Conservation (phyloP, 2,888 invertebrate species). For the Agriopis marginaria region DNA sequence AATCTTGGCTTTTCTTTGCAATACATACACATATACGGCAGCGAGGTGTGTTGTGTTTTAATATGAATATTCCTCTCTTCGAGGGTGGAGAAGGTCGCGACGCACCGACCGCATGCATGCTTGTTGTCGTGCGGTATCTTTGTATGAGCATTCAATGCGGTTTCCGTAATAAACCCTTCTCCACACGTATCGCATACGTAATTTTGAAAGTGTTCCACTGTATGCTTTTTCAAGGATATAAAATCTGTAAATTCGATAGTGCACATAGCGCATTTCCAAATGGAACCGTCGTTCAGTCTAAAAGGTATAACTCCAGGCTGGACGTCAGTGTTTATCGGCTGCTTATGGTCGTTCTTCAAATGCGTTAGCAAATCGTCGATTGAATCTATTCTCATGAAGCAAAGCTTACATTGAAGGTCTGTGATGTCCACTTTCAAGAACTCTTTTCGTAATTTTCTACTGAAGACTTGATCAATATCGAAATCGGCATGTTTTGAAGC, state of each 20-base stretch:
- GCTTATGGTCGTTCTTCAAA: slow-evolving; percentile 78
- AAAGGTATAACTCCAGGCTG: slow-evolving; percentile 80
- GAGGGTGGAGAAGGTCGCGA: slow-evolving; percentile 75
- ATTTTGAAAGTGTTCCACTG: slow-evolving; percentile 77
- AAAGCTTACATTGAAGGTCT: slow-evolving; percentile 78
- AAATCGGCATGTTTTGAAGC: slow-evolving; percentile 75
- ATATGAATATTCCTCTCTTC: slow-evolving; percentile 76
- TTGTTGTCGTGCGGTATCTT: slow-evolving; percentile 79
- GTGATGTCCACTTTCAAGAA: slow-evolving; percentile 80
- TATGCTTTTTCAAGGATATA: slow-evolving; percentile 74
- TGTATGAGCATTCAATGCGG: slow-evolving; percentile 72
- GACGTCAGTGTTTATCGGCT: slow-evolving; percentile 75
- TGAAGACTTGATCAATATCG: slow-evolving; percentile 75
- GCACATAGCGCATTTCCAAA: slow-evolving; percentile 79
- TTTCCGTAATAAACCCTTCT: slow-evolving; percentile 79
- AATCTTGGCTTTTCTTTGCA: slow-evolving; percentile 80
- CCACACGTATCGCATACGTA: slow-evolving; percentile 82
- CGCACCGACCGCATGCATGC: slow-evolving; percentile 76
- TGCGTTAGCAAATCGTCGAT: slow-evolving; percentile 73
- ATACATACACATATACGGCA: slow-evolving; percentile 78
- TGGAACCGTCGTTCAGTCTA: slow-evolving; percentile 74
- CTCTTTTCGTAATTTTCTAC: slow-evolving; percentile 75
- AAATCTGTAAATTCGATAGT: slow-evolving; percentile 76
- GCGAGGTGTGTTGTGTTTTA: slow-evolving; percentile 74
- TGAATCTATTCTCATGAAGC: slow-evolving; percentile 72